Evolutionary conservation across 2,888 invertebrate genomes (phyloP).

Genomic region (Cephus pygmeus): DNA sequence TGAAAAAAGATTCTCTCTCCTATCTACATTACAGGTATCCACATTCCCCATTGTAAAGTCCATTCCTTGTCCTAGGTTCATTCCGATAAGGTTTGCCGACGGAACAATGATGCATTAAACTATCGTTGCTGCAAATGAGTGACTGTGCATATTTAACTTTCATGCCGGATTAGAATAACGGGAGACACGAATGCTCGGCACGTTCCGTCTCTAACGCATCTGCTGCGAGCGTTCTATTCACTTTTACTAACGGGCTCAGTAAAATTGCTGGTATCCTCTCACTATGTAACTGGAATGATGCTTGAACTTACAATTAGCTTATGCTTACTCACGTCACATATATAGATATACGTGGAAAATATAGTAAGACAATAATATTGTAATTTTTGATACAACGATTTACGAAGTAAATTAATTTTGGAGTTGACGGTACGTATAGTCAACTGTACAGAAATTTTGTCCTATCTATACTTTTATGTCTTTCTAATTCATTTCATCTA

Average conservation of each 20-base stretch:
- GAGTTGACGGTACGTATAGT: background rate
- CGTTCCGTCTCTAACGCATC: constrained; percentile 26
- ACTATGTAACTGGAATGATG: background rate
- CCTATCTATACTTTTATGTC: background rate
- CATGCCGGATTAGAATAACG: constrained; percentile 52
- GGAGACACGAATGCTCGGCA: constrained; percentile 48
- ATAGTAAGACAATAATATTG: background rate
- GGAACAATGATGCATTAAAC: background rate
- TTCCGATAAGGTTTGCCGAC: background rate
- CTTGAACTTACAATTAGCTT: background rate
- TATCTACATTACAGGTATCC: background rate
- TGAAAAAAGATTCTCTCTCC: background rate
- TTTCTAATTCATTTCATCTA: background rate
- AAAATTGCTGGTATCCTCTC: background rate
- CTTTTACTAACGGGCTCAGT: constrained; percentile 1
- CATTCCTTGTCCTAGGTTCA: background rate
- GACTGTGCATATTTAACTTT: constrained; percentile 35
- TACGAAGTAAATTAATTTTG: background rate
- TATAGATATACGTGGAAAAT: background rate
- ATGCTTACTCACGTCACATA: background rate
- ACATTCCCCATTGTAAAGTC: background rate
- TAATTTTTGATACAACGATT: background rate
- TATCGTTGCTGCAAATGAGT: background rate
- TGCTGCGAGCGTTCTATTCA: constrained; percentile 3
- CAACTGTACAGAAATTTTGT: background rate